Conservation (phyloP, 2,113 vertebrate species). For the Lipophrys pholis region DNA sequence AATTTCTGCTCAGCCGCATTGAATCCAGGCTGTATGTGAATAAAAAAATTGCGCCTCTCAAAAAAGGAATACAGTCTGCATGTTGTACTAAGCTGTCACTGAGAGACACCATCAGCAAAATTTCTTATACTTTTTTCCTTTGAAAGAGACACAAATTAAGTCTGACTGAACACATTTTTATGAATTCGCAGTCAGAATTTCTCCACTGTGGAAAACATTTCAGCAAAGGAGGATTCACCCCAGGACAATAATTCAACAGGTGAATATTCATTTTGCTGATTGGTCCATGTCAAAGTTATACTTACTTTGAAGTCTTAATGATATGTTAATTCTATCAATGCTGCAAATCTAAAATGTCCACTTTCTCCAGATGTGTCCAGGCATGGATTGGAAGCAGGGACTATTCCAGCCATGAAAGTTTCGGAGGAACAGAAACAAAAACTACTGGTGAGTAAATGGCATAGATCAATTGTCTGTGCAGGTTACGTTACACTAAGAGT, state of each 20-base stretch:
- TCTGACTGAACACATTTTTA: slow-evolving; percentile 33
- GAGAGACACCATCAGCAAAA: not conserved
- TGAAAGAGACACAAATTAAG: not conserved
- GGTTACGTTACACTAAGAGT: not conserved
- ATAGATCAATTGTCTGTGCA: not conserved
- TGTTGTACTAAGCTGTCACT: not conserved
- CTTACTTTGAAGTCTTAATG: no score
- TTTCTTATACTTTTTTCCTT: no score
- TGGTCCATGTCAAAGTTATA: not conserved
- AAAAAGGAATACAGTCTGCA: no score
- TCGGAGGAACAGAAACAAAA: slow-evolving; percentile 38
- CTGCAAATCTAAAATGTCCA: not conserved
- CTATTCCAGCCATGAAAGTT: slow-evolving; percentile 3
- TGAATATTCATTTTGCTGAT: slow-evolving; percentile 33
- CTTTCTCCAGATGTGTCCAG: slow-evolving; percentile 50
- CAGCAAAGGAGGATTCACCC: slow-evolving; percentile 27
- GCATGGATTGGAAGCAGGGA: not conserved
- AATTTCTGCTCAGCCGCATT: not conserved
- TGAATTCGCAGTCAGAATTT: slow-evolving; percentile 67
- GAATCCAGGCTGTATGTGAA: not conserved
- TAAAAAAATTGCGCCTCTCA: no score
- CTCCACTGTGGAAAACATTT: slow-evolving; percentile 47
- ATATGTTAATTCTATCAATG: no score
- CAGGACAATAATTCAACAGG: slow-evolving; percentile 55
- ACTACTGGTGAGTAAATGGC: slow-evolving; percentile 54